Base-by-base conservation (phyloP, 2,797 vertebrate genomes). In the Cossypha heuglini region DNA sequence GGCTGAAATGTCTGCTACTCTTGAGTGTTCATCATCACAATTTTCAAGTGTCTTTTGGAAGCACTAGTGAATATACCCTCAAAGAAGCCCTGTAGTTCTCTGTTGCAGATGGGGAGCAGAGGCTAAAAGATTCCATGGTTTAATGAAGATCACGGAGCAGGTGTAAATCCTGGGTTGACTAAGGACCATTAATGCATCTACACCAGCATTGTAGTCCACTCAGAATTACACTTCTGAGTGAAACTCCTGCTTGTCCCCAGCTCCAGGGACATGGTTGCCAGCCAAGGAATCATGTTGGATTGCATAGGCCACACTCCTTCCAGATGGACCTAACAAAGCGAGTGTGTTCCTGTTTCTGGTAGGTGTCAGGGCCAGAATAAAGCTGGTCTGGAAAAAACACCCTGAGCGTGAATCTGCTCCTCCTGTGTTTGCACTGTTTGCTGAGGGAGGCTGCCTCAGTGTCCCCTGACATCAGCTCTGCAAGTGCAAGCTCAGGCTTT, bases 391-490 rank as follows among this genome's bases (percentile, higher is more conserved):
- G 59, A 59, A 33, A 33, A 67, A 81, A 16, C 26, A 37, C 8
- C 7, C 7, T 0, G 1, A 64, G 28, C 0, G 1, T 31, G 31
- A 57, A 49, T 42, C 14, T 33, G 31, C 7, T 61, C 4, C n/a
- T 77, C 20, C 46, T 26, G 12, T 1, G 1, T 62, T 62, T 73
- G 14, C 11, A 6, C 9, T 40, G 13, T 40, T 88, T 58, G 45
- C 37, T 64, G 6, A 31, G 21, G 42, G 35, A 88, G 49, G 31
- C 62, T 71, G 42, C 42, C 62, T 61, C 35, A 21, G 38, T 31
- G 55, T 37, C 15, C 48, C 15, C n/a, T 16, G 26, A 21, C 0
- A 3, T 10, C 49, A 79, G 51, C 26, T 28, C 38, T 3, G 0
- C 40, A 52, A 78, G n/a, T 5, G 25, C 49, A 68, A 90, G 54